These are phyloP conservation scores for Drosophila lacteicornis DNA, from an alignment of 1,140 invertebrate species.

Conservation along the genomic window DNA sequence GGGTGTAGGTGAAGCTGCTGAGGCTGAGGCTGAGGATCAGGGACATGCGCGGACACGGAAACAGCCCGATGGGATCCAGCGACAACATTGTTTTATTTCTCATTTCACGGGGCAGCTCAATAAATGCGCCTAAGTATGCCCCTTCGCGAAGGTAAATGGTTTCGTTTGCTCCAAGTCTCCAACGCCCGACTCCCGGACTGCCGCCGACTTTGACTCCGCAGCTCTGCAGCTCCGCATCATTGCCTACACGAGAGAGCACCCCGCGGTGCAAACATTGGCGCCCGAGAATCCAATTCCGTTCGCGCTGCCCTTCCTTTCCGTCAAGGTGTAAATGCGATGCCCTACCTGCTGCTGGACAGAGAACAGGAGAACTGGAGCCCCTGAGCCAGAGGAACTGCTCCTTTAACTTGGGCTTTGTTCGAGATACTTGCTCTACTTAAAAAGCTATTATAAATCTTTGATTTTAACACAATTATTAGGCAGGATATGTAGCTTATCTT, in stretches of 20 bases:
- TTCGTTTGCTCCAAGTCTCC: constrained; percentile 44
- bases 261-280: constrained; percentile 77
- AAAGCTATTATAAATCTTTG: too few relatives aligned
- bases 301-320: constrained; percentile 1
- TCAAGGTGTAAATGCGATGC: constrained; percentile 22
- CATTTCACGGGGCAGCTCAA: constrained; percentile 73
- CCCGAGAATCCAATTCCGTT: constrained; percentile 50
- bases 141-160: constrained; percentile 65
- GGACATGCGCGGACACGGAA: background rate
- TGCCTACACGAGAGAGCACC: constrained; percentile 61
- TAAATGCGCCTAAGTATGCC: constrained; percentile 68
- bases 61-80: constrained; percentile 44
- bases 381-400: too few relatives aligned
- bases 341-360: constrained; percentile 1
- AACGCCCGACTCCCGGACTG: constrained; percentile 8
- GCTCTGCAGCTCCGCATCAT: constrained; percentile 46
- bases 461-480: too few relatives aligned
- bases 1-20: background rate
- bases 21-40: background rate
- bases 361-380: too few relatives aligned
- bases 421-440: too few relatives aligned
- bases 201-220: background rate
- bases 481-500: too few relatives aligned
- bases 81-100: constrained; percentile 79
- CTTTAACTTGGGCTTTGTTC: too few relatives aligned